Conservation (phyloP, 2,888 invertebrate genomes). For the Ceramica pisi region DNA sequence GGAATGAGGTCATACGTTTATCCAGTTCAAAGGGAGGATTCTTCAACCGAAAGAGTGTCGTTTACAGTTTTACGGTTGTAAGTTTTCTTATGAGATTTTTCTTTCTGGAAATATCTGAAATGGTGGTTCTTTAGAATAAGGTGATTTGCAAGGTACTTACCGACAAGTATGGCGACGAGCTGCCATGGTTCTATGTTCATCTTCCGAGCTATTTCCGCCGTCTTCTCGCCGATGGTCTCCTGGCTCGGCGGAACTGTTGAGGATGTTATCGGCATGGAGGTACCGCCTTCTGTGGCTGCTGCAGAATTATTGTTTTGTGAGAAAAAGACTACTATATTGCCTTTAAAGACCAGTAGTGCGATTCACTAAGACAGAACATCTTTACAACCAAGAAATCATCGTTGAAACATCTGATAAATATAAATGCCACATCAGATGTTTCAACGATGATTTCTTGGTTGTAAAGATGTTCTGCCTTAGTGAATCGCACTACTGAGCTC, state of each 20-base stretch:
- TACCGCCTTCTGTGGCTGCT: conserved; percentile 62
- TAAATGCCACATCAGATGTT: too few relatives aligned
- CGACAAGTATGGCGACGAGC: conserved; percentile 95
- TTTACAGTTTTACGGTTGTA: not conserved
- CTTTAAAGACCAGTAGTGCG: too few relatives aligned
- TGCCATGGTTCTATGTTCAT: conserved; percentile 96
- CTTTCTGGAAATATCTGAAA: too few relatives aligned
- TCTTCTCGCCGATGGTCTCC: conserved; percentile 90
- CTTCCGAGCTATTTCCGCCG: conserved; percentile 92
- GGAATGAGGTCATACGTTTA: conserved; percentile 22
- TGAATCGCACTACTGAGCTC: too few relatives aligned
- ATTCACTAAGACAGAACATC: too few relatives aligned
- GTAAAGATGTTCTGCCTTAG: too few relatives aligned
- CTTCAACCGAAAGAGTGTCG: conserved; percentile 12
- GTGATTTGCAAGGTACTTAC: conserved; percentile 82
- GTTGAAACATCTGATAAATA: too few relatives aligned
- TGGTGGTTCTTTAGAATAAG: not conserved
- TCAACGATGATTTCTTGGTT: too few relatives aligned
- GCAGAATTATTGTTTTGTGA: conserved; percentile 35
- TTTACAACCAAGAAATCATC: too few relatives aligned
- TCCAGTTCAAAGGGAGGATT: conserved; percentile 27
- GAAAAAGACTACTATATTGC: conserved; percentile 1
- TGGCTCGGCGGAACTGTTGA: conserved; percentile 79
- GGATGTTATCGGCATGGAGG: conserved; percentile 61
- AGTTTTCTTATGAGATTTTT: not conserved